Evolutionary conservation across 2,113 vertebrate genomes (phyloP).

Genomic region (Acrocephalus kingi): DNA sequence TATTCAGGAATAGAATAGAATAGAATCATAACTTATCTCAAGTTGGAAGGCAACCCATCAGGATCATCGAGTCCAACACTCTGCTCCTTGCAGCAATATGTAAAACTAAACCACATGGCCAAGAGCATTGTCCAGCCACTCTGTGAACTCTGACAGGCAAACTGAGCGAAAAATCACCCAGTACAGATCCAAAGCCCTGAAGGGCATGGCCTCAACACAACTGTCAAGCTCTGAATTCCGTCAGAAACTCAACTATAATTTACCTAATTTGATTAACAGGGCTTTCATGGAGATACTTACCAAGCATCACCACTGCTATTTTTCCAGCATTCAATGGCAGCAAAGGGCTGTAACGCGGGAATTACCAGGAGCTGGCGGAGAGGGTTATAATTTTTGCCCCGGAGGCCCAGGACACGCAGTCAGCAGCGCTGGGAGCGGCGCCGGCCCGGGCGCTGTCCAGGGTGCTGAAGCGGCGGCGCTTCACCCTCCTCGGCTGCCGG

Average conservation of each 20-base stretch:
- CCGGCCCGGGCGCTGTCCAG: not conserved
- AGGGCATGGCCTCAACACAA: not conserved
- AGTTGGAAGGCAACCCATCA: not conserved
- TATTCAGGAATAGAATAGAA: not conserved
- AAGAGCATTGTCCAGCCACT: rapidly evolving
- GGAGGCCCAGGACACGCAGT: rapidly evolving
- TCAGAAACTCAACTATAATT: not conserved
- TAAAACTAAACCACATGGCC: not conserved
- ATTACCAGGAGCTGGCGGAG: rapidly evolving
- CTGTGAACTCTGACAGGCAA: not conserved
- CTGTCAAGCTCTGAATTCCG: not conserved
- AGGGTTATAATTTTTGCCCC: rapidly evolving
- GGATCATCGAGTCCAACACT: rapidly evolving
- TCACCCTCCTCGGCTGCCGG: rapidly evolving
- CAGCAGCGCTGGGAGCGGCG: rapidly evolving
- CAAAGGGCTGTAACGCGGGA: not conserved
- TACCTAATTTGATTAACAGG: not conserved
- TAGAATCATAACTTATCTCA: not conserved
- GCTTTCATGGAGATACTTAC: not conserved
- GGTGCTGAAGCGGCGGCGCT: not conserved
- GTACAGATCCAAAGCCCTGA: not conserved
- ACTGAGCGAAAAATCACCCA: not conserved
- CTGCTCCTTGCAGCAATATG: not conserved
- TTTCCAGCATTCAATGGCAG: not conserved
- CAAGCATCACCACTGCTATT: not conserved